A percentile compares a stretch with the other conserved stretches of the same genome.
Evolutionary conservation across 2,888 invertebrate species (phyloP).

Genomic region (Ametastegia equiseti): DNA sequence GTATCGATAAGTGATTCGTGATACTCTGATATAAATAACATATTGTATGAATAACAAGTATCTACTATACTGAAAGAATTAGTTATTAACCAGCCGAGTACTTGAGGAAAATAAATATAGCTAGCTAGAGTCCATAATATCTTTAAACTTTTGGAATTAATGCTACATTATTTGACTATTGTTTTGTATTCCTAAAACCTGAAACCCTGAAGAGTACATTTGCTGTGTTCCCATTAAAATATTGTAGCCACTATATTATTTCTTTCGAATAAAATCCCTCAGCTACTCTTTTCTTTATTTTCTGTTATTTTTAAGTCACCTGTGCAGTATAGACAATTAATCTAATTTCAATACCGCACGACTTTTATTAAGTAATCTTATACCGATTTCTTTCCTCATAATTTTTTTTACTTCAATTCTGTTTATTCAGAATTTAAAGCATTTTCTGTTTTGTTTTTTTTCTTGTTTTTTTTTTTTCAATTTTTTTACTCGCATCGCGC

Average conservation of each 20-base stretch:
- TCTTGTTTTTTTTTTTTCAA: neutral
- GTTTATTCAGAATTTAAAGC: too few species aligned
- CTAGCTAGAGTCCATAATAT: constrained; percentile 40
- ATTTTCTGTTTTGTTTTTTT: neutral
- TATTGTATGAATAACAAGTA: constrained; percentile 25
- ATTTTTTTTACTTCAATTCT: too few species aligned
- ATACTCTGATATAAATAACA: constrained; percentile 45
- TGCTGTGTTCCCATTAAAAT: neutral
- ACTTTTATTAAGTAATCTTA: neutral
- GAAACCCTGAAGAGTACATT: neutral
- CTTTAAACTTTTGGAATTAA: constrained; percentile 20
- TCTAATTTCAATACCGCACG: constrained; percentile 5
- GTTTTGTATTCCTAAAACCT: neutral
- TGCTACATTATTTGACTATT: neutral
- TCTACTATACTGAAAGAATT: constrained; percentile 30
- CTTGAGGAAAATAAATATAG: neutral
- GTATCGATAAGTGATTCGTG: constrained; percentile 49
- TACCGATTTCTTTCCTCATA: too few species aligned
- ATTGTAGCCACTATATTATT: constrained; percentile 9
- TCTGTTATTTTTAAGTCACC: neutral
- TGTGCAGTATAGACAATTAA: neutral
- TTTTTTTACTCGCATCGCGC: neutral
- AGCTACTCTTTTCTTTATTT: constrained; percentile 45
- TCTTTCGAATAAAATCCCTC: constrained; percentile 34
- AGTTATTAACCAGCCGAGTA: constrained; percentile 17